Evolutionary conservation across 2,888 invertebrate genomes (phyloP), one percentile per base, ranked within the genome.

Genomic region (Timandra comae): DNA sequence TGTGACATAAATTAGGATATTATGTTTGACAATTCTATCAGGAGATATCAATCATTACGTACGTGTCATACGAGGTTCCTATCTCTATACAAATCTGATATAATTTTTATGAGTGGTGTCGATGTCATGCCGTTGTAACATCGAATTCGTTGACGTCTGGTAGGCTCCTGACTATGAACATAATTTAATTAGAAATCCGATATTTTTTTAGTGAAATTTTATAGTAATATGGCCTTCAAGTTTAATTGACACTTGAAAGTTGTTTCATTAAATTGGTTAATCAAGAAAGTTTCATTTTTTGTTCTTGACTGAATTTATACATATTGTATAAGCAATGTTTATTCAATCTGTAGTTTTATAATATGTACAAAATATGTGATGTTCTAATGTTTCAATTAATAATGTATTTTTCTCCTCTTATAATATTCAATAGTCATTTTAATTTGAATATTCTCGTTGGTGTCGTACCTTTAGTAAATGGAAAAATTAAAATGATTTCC

Each of bases 1-100:
- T 16, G 16, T 6, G 1, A 16, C 10, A 20, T 13, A 7, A 27
- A 7, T 6, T 3, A 4, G 32, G 26, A 16, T 30, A 11, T 9
- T 24, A 11, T 21, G 7, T 45, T 41, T 52, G 48, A 58, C 53
- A 49, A 56, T 54, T 59, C 49, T 49, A 61, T 61, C 48, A 41
- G 52, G 49, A 41, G 41, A 52, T 59, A 59, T 52, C 54, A 43
- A 33, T 47, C 41, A 46, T 30, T 31, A 38, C 42, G 35, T 38
- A 38, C 27, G 30, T 38, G 25, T 27, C 31, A 45, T 35, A 41
- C 29, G 41, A 33, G 45, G 43, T 43, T 48, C 38, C 36, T 37
- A 35, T 33, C 21, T 29, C 30, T 28, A 19, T 39, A 32, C 24
- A 40, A n/a, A 41, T 41, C 41, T 35, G 46, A 48, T 46, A 46